Evolutionary conservation across 2,797 vertebrate genomes (phyloP).

Genomic region (Coluber constrictor): DNA sequence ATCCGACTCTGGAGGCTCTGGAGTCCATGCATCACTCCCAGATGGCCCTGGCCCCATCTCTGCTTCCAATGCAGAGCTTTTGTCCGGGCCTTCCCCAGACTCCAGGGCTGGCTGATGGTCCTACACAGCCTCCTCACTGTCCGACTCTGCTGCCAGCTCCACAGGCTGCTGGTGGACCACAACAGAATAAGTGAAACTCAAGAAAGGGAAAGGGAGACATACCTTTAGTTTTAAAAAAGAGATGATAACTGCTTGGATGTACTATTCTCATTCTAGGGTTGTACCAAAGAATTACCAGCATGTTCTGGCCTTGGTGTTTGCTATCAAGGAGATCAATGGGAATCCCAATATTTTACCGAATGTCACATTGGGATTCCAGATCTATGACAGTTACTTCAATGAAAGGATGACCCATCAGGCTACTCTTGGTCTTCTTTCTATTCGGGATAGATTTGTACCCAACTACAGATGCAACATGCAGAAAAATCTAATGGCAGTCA

Average conservation of each 20-base stretch:
- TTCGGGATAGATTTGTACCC: neutral
- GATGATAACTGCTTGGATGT: neutral
- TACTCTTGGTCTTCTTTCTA: neutral
- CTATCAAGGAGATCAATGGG: neutral
- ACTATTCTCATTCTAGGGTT: neutral
- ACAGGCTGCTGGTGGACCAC: no score
- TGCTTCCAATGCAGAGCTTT: no score
- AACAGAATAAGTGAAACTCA: neutral
- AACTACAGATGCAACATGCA: neutral
- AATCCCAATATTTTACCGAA: neutral
- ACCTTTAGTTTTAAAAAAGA: neutral
- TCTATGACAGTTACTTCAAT: neutral
- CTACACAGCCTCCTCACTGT: no score
- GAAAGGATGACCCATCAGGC: neutral
- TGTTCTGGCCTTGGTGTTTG: neutral
- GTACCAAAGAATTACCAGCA: neutral
- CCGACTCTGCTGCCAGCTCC: no score
- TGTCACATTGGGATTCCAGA: neutral
- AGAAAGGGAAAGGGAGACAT: neutral
- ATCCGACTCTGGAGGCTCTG: no score
- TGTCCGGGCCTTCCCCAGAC: no score
- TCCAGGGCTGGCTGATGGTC: no score
- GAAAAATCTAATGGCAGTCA: neutral
- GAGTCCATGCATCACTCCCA: no score
- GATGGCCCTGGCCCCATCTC: no score